These are phyloP conservation scores for Cercopithecus neglectus DNA, from an alignment of 2,797 vertebrate genomes.

Conservation along the genomic window DNA sequence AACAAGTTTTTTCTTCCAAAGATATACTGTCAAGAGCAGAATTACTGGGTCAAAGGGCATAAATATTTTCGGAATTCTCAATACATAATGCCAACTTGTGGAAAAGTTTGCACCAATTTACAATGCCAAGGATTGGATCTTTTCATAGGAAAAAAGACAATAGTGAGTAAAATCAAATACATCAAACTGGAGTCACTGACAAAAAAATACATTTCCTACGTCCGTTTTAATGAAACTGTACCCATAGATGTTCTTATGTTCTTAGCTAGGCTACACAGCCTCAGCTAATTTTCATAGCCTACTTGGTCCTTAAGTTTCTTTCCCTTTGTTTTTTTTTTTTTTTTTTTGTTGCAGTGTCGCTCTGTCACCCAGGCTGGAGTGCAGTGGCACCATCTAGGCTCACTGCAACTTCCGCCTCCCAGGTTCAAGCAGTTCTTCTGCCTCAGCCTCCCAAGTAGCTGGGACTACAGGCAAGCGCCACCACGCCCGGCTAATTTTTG, in stretches of 20 bases:
- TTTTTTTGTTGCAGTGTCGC: too few species aligned
- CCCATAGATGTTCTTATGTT: neutral
- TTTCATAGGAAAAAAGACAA: constrained; percentile 26
- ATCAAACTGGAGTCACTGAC: constrained; percentile 18
- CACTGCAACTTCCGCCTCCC: too few species aligned
- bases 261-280: neutral
- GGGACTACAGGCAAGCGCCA: too few species aligned
- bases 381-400: too few species aligned
- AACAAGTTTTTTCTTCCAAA: neutral
- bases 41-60: constrained; percentile 54
- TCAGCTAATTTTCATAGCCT: neutral
- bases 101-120: constrained; percentile 39
- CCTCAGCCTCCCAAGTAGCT: too few species aligned
- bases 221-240: constrained; percentile 30
- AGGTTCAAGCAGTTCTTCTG: too few species aligned
- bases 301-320: neutral
- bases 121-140: constrained; percentile 42
- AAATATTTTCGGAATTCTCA: constrained; percentile 46
- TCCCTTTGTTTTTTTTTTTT: too few species aligned
- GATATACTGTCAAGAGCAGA: constrained; percentile 33
- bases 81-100: constrained; percentile 41
- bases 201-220: constrained; percentile 35
- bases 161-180: neutral
- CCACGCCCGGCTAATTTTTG: too few species aligned
- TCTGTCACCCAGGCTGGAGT: too few species aligned